These are phyloP conservation scores for Branchinecta lindahli DNA, from an alignment of 1,140 invertebrate species.

Conservation along the genomic window DNA sequence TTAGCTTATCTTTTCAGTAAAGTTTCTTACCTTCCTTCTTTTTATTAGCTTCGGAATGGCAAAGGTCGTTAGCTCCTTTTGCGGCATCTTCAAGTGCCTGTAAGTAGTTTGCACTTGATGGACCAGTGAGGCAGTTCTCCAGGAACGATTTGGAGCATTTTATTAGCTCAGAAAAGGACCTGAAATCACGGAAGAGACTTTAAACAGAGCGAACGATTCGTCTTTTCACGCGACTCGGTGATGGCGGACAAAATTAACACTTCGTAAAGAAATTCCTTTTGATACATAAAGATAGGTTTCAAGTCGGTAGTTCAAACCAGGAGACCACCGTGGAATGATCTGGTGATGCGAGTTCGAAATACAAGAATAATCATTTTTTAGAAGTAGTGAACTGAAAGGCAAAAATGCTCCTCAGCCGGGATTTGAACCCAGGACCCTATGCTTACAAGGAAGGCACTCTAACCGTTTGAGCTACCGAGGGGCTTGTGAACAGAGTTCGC, in stretches of 20 bases:
- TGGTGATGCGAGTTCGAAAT: too few relatives aligned
- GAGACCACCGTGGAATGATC: background rate
- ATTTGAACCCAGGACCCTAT: too few relatives aligned
- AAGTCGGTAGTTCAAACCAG: background rate
- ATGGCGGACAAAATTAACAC: background rate
- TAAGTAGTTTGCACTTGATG: background rate
- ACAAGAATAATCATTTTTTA: too few relatives aligned
- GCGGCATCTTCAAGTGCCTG: background rate
- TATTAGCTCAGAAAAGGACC: background rate
- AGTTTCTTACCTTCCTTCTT: background rate
- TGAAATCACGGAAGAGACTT: background rate
- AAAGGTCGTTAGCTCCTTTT: background rate
- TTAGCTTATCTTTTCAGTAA: background rate
- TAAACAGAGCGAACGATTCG: too few relatives aligned
- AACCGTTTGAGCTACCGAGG: too few relatives aligned
- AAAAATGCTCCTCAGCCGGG: too few relatives aligned
- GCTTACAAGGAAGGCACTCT: too few relatives aligned
- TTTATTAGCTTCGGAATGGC: background rate
- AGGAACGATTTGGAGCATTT: background rate
- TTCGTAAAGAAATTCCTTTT: background rate
- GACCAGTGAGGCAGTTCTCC: background rate
- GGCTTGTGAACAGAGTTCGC: too few relatives aligned
- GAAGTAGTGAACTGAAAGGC: too few relatives aligned
- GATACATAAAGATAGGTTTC: background rate
- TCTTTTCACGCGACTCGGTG: background rate